Percentiles rank a stretch among this genome's conserved stretches.
Conservation (phyloP, 2,113 vertebrate genomes). For the Pedetes capensis region DNA sequence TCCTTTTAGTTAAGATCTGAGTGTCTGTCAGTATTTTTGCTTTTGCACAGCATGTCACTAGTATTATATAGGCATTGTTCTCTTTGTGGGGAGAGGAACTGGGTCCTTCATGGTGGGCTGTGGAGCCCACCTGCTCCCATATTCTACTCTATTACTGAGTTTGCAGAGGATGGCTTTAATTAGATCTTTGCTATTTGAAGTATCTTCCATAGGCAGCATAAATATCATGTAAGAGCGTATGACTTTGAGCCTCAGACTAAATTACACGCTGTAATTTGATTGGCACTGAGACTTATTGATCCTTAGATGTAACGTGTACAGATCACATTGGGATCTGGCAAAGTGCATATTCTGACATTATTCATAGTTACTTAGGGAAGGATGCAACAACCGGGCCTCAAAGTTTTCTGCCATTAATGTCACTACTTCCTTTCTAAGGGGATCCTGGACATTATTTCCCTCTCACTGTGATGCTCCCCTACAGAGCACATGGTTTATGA, state of each 20-base stretch:
- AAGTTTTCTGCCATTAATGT: not conserved
- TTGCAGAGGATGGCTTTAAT: not conserved
- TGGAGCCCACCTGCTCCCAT: too few relatives aligned
- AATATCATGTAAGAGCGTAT: not conserved
- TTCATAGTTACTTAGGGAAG: not conserved
- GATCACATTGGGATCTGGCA: not conserved
- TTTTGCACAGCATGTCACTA: not conserved
- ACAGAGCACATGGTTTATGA: not conserved
- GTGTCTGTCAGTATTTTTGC: not conserved
- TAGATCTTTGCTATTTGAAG: not conserved
- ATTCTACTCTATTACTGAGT: not conserved
- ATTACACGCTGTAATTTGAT: not conserved
- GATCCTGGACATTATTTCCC: not conserved
- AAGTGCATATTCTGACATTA: not conserved
- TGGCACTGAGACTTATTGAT: not conserved
- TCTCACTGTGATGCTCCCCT: not conserved
- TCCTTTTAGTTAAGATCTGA: not conserved
- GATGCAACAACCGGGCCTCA: not conserved
- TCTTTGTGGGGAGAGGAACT: not conserved
- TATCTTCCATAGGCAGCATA: not conserved
- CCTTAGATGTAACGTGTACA: not conserved
- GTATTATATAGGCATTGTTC: not conserved
- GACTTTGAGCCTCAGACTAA: not conserved
- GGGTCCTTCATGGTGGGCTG: not conserved
- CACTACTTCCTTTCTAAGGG: not conserved